Conservation (phyloP, 2,888 invertebrate genomes). For the Liopterus haemorrhoidalis region DNA sequence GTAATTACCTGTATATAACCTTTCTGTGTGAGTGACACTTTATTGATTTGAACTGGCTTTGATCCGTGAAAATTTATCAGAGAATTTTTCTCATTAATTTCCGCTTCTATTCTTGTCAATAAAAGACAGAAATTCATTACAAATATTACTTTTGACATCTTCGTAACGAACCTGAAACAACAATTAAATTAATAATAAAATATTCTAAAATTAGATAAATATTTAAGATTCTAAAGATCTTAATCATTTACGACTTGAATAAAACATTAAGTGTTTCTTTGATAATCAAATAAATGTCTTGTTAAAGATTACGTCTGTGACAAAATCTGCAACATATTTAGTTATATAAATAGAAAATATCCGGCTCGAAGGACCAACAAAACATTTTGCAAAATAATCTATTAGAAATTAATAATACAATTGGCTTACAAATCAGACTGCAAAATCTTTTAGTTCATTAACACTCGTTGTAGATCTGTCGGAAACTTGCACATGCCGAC, state of each 20-base stretch:
- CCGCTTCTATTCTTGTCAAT: constrained; percentile 25
- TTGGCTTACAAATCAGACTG: no score
- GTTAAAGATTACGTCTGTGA: no score
- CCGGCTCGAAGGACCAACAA: no score
- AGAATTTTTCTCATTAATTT: constrained; percentile 25
- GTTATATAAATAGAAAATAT: no score
- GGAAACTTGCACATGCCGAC: no score
- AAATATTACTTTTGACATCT: constrained; percentile 18
- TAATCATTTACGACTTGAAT: neutral
- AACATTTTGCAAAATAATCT: no score
- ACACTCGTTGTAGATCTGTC: no score
- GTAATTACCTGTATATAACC: constrained; percentile 66
- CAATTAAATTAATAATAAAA: neutral
- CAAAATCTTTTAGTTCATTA: no score
- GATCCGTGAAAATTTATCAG: no score
- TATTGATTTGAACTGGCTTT: constrained; percentile 46
- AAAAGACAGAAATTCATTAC: constrained; percentile 19
- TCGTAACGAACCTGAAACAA: constrained; percentile 29
- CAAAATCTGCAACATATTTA: no score
- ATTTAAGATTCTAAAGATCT: neutral
- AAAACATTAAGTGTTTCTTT: neutral
- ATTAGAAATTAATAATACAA: no score
- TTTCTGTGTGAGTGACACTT: constrained; percentile 59
- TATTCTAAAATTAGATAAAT: no score
- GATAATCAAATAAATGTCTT: neutral